Evolutionary conservation across 2,113 vertebrate genomes (phyloP).

Genomic region (Bubo bubo): DNA sequence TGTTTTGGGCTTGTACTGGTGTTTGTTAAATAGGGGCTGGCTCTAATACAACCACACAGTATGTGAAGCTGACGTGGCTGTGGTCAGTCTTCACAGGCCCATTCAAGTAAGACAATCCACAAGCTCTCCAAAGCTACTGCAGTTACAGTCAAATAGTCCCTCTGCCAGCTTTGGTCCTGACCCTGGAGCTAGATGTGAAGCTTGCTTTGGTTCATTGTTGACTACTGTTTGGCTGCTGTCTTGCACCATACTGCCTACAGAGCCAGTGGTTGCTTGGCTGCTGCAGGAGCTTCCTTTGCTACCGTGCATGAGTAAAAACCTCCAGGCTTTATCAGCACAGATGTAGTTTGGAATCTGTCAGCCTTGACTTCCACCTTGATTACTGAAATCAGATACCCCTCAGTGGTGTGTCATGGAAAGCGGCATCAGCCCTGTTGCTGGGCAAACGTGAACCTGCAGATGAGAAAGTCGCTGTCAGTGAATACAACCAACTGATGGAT

Average conservation of each 20-base stretch:
- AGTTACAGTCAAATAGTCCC: not conserved
- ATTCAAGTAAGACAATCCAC: accelerated
- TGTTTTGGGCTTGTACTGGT: conserved; percentile 46
- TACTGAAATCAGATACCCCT: not conserved
- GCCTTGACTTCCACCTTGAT: not conserved
- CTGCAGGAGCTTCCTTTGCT: not conserved
- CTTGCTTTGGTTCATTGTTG: not conserved
- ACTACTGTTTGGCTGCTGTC: not conserved
- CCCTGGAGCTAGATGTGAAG: not conserved
- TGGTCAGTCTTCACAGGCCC: not conserved
- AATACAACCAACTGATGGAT: not conserved
- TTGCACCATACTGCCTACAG: accelerated
- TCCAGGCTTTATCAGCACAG: not conserved
- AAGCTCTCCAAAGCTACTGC: not conserved
- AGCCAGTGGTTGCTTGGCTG: not conserved
- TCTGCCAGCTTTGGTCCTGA: not conserved
- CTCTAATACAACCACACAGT: not conserved
- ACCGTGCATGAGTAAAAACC: accelerated
- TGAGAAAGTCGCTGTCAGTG: not conserved
- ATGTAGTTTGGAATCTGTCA: accelerated
- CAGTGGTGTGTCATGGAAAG: not conserved
- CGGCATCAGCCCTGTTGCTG: not conserved
- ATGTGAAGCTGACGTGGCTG: not conserved
- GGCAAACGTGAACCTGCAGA: not conserved
- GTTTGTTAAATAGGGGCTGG: not conserved